Conservation (phyloP, 2,113 vertebrate species). For the Sprattus sprattus region DNA sequence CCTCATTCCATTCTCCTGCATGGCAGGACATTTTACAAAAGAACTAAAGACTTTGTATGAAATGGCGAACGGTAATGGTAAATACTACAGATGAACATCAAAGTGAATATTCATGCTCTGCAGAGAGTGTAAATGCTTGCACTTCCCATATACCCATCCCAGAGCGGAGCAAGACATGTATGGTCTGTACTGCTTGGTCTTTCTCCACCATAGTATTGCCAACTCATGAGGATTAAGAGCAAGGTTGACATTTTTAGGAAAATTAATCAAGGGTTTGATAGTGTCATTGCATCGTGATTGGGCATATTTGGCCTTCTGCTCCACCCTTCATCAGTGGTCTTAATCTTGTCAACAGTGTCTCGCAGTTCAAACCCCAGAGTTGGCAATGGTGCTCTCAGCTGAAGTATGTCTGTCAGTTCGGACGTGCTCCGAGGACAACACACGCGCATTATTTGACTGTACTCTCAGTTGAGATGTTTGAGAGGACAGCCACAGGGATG, state of each 20-base stretch:
- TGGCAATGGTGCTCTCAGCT: conserved; percentile 26
- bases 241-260: not conserved
- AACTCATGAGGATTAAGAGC: conserved; percentile 32
- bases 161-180: not conserved
- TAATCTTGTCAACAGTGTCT: not conserved
- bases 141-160: conserved; percentile 20
- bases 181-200: conserved; percentile 11
- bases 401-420: conserved; percentile 6
- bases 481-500: conserved; percentile 14
- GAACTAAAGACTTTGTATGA: not conserved
- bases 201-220: conserved; percentile 34
- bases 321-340: no score
- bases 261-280: not conserved
- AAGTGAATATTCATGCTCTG: conserved; percentile 7
- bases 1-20: not conserved
- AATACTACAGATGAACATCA: not conserved
- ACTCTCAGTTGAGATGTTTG: conserved; percentile 26
- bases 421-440: conserved; percentile 21
- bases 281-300: not conserved
- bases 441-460: conserved; percentile 20
- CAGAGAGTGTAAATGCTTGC: conserved; percentile 37
- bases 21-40: not conserved
- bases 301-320: not conserved
- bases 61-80: not conserved
- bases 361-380: conserved; percentile 29